Evolutionary conservation across 2,888 invertebrate genomes (phyloP), one percentile per base, ranked within the genome.

Genomic region (Temnothorax unifasciatus): DNA sequence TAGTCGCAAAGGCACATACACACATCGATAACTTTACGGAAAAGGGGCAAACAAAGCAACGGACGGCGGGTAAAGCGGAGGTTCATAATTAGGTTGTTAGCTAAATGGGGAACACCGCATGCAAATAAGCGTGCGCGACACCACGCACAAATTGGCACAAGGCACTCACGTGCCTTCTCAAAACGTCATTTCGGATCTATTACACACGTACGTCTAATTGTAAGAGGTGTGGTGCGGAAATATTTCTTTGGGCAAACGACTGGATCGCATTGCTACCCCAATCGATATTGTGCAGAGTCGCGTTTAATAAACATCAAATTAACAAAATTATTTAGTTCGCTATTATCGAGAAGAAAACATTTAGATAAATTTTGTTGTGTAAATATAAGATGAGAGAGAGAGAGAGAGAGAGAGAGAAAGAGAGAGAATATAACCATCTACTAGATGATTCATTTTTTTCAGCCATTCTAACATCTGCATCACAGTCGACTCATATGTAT

Each of bases 11-110:
- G 66, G 21, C 18, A 47, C 52, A n/a, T 41, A 63, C 18, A 69
- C 52, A 77, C 41, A 61, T 74, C n/a, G 57, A 21, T 82, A 73
- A 64, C 75, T 83, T 74, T 82, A 66, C 47, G 44, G 59, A 47
- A 71, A 61, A 50, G 29, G 44, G 59, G 25, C 63, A 71, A 74
- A 81, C 44, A 73, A 68, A 54, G 47, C 25, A 25, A 11, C 50
- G 52, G 21, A 38, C 13, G 18, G 47, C 21, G 18, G 47, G 57
- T 11, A n/a, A 47, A 54, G 38, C 29, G 34, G 76, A 83, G 79
- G 64, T 63, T 75, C 69, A 73, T 90, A 90, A 90, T 90, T 90
- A 87, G 85, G 87, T 90, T 90, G 85, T 83, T 85, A 82, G 75
- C 87, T 90, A 90, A 90, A 90, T 90, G 77, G 88, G 82, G 69